A percentile compares a stretch with the other conserved stretches of the same genome.
Conservation (phyloP, 2,888 invertebrate genomes). For the Heliothis peltigera region DNA sequence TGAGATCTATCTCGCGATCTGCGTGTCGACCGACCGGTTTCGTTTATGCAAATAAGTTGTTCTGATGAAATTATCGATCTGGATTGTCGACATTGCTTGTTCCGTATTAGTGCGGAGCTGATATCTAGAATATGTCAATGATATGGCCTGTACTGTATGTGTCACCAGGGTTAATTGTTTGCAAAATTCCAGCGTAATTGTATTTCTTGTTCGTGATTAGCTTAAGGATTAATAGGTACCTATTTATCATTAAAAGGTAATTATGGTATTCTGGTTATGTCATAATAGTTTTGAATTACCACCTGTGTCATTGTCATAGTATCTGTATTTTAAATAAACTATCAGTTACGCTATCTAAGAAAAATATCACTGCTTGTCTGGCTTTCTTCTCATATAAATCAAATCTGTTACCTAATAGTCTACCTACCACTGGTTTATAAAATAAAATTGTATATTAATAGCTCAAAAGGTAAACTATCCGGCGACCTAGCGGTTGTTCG, state of each 20-base stretch:
- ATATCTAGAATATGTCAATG: conserved; percentile 42
- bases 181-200: conserved; percentile 20
- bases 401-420: neutral
- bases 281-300: neutral
- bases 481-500: neutral
- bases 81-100: conserved; percentile 53
- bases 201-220: conserved; percentile 1
- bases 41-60: conserved; percentile 68
- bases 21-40: conserved; percentile 65
- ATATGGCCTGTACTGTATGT: conserved; percentile 14
- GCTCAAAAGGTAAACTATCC: neutral
- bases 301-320: too few species aligned
- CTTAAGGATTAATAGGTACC: conserved; percentile 15
- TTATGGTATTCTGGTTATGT: conserved; percentile 16
- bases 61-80: conserved; percentile 70
- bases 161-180: conserved; percentile 6
- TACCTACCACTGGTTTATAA: neutral
- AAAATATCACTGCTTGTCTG: too few species aligned
- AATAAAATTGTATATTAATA: neutral
- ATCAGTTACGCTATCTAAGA: too few species aligned
- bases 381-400: too few species aligned
- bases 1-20: conserved; percentile 64
- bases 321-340: too few species aligned
- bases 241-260: conserved; percentile 15
- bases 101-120: conserved; percentile 42